These are phyloP conservation scores for Dipodomys spectabilis DNA, from an alignment of 2,113 vertebrate species.

Conservation along the genomic window DNA sequence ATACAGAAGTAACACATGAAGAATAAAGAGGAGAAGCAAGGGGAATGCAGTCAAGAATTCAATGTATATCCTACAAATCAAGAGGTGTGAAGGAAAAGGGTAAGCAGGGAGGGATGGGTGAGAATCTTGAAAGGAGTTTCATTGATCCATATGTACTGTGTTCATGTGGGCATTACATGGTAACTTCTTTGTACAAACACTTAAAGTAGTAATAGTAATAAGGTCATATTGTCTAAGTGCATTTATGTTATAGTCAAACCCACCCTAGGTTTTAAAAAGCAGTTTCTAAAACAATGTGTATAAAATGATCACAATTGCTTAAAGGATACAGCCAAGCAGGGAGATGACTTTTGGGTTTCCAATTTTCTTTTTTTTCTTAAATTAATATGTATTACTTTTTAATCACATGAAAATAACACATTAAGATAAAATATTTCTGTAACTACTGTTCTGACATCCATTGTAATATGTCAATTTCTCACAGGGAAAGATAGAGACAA, in stretches of 20 bases:
- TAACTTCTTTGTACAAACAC: too few relatives aligned
- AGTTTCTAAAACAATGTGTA: neutral
- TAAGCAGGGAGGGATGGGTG: too few relatives aligned
- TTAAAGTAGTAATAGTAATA: too few relatives aligned
- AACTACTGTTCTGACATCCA: neutral
- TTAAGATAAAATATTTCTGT: neutral
- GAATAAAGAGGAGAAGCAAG: too few relatives aligned
- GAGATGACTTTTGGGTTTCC: neutral
- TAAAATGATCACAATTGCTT: neutral
- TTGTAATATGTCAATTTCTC: neutral
- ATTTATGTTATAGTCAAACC: neutral
- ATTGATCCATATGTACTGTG: too few relatives aligned
- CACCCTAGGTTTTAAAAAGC: neutral
- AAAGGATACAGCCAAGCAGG: neutral
- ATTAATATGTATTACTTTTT: neutral
- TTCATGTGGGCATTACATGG: too few relatives aligned
- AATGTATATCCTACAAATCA: too few relatives aligned
- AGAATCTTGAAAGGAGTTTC: too few relatives aligned
- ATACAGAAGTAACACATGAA: too few relatives aligned
- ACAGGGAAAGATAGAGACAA: neutral
- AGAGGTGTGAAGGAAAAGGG: too few relatives aligned
- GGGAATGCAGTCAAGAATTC: too few relatives aligned
- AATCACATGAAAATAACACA: conserved; percentile 8
- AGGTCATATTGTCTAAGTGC: neutral
- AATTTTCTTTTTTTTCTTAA: neutral